Percentiles rank a stretch among this genome's conserved stretches.
Evolutionary conservation across 2,888 invertebrate species (phyloP).

Genomic region (Neoaliturus tenellus): DNA sequence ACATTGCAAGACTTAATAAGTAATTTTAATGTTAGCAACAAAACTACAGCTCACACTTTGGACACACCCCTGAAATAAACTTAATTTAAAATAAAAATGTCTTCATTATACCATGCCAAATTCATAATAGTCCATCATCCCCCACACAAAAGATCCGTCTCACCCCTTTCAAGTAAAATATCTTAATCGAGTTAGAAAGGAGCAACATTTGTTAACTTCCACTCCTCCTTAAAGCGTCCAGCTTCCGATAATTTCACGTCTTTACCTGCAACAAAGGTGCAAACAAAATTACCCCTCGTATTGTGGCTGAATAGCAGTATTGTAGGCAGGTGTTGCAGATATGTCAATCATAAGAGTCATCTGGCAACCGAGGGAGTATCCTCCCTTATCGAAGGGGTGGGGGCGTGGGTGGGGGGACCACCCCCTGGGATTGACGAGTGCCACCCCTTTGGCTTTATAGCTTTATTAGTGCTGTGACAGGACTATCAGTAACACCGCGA

Average conservation of each 20-base stretch:
- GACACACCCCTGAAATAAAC: too few species aligned
- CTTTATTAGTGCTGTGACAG: conserved; percentile 50
- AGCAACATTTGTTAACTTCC: background rate
- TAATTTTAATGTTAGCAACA: too few species aligned
- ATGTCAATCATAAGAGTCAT: conserved; percentile 32
- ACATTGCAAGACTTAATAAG: too few species aligned
- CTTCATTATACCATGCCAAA: background rate
- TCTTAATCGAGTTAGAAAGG: background rate
- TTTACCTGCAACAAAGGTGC: background rate
- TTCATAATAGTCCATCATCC: background rate
- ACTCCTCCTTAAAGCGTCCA: background rate
- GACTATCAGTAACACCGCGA: conserved; percentile 31
- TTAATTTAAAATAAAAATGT: too few species aligned
- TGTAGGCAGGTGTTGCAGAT: conserved; percentile 43
- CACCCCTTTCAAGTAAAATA: background rate
- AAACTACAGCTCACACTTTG: too few species aligned
- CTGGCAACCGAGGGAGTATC: conserved; percentile 13
- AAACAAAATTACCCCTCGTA: background rate
- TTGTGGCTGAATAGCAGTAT: conserved; percentile 17
- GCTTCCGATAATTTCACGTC: background rate
- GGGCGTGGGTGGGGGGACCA: conserved; percentile 9
- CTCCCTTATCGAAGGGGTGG: background rate
- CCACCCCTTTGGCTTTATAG: conserved; percentile 28
- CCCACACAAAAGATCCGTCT: background rate
- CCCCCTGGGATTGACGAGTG: conserved; percentile 1